Conservation (phyloP, 1,140 invertebrate genomes). For the Scaptomyza pallida region DNA sequence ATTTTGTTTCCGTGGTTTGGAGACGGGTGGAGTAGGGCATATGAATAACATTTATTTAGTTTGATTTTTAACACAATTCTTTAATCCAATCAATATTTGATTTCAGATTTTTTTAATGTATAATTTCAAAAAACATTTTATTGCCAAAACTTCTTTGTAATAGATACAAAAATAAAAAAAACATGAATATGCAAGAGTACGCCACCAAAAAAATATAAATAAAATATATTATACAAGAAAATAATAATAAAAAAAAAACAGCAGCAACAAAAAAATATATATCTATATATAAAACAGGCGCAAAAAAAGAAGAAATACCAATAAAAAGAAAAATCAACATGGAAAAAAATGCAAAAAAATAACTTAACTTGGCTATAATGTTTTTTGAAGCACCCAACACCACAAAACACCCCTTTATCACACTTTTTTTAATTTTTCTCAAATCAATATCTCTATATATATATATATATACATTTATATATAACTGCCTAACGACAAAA, state of each 20-base stretch:
- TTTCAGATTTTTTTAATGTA: constrained; percentile 84
- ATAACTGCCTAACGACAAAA: constrained; percentile 31
- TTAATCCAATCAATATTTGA: constrained; percentile 83
- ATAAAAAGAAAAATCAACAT: constrained; percentile 62
- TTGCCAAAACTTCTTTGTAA: constrained; percentile 81
- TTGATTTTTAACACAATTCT: constrained; percentile 65
- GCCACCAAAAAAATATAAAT: constrained; percentile 59
- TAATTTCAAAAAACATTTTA: constrained; percentile 84
- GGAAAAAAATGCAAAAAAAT: constrained; percentile 56
- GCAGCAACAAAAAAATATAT: constrained; percentile 53
- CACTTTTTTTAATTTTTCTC: constrained; percentile 76
- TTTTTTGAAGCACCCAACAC: constrained; percentile 82
- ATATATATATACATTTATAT: constrained; percentile 41
- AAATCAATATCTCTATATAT: constrained; percentile 31
- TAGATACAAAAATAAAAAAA: constrained; percentile 54
- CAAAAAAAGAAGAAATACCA: constrained; percentile 64
- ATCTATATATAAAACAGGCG: constrained; percentile 49
- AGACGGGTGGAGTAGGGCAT: too few relatives aligned
- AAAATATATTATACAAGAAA: constrained; percentile 47
- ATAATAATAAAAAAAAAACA: constrained; percentile 55
- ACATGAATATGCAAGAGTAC: constrained; percentile 53
- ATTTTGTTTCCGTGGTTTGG: neutral
- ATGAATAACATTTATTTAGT: constrained; percentile 27
- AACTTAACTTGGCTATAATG: constrained; percentile 79
- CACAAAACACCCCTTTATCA: constrained; percentile 80